Percentiles rank a stretch among this genome's conserved stretches.
Conservation (phyloP, 2,797 vertebrate genomes). For the Eulemur mongoz region DNA sequence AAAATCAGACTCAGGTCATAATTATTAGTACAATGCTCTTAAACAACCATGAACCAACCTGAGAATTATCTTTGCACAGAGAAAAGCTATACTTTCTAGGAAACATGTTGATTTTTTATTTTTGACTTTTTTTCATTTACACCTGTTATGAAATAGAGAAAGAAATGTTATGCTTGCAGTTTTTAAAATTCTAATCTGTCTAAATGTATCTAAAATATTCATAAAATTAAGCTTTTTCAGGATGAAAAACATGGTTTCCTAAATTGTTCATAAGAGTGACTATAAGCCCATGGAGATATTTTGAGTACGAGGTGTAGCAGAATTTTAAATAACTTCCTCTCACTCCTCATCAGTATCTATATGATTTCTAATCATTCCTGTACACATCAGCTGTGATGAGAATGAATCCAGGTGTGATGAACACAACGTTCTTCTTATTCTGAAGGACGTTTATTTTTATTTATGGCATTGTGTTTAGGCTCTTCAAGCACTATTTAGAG, state of each 20-base stretch:
- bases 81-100: slow-evolving; percentile 55
- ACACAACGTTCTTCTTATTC: slow-evolving; percentile 53
- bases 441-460: slow-evolving; percentile 73
- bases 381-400: slow-evolving; percentile 54
- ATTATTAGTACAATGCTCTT: background rate
- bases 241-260: slow-evolving; percentile 23
- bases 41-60: background rate
- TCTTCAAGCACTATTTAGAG: slow-evolving; percentile 42
- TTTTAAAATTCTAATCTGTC: slow-evolving; percentile 46
- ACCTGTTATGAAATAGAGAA: slow-evolving; percentile 62
- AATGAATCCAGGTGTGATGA: slow-evolving; percentile 68
- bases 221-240: slow-evolving; percentile 75
- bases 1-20: background rate
- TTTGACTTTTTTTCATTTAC: slow-evolving; percentile 19
- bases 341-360: slow-evolving; percentile 66
- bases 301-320: slow-evolving; percentile 58
- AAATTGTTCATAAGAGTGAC: slow-evolving; percentile 62
- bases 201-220: slow-evolving; percentile 74
- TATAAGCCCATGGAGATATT: slow-evolving; percentile 57
- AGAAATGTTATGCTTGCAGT: slow-evolving; percentile 58
- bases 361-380: slow-evolving; percentile 66
- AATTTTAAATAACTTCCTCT: slow-evolving; percentile 78
- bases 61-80: background rate
- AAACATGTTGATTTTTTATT: slow-evolving; percentile 24
- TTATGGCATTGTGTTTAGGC: slow-evolving; percentile 48